These are phyloP conservation scores for Notolabrus celidotus DNA, from an alignment of 2,797 vertebrate species.

Conservation along the genomic window DNA sequence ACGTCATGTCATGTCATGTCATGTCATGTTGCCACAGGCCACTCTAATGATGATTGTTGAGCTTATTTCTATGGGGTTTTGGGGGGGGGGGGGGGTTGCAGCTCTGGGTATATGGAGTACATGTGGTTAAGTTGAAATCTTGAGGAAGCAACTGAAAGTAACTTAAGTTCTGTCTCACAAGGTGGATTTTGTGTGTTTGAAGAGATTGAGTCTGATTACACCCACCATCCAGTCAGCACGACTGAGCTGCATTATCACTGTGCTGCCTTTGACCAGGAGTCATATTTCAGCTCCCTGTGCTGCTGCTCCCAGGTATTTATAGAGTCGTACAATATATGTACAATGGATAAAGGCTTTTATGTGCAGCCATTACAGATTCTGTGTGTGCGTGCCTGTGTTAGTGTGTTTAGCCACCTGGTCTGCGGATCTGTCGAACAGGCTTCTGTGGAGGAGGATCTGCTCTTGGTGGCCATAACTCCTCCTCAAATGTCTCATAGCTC, in stretches of 20 bases:
- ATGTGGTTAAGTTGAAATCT: too few species aligned
- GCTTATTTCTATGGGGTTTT: too few species aligned
- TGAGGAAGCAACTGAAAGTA: too few species aligned
- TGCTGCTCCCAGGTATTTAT: constrained; percentile 68
- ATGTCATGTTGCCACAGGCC: too few species aligned
- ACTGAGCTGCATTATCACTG: constrained; percentile 52
- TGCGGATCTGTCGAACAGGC: constrained; percentile 73
- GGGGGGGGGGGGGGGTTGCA: too few species aligned
- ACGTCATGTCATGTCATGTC: too few species aligned
- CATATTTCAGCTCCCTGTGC: constrained; percentile 67
- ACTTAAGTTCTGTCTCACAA: constrained; percentile 16
- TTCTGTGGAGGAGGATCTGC: constrained; percentile 77
- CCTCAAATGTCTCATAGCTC: constrained; percentile 85
- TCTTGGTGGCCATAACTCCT: constrained; percentile 78
- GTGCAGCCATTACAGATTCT: constrained; percentile 38
- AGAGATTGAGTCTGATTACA: constrained; percentile 1
- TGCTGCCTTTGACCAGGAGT: constrained; percentile 54
- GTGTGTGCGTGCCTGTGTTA: constrained; percentile 10
- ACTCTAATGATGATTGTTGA: too few species aligned
- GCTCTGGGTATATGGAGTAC: too few species aligned
- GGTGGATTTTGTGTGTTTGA: constrained; percentile 15
- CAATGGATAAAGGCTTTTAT: constrained; percentile 39
- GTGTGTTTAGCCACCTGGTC: constrained; percentile 72
- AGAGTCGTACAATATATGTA: constrained; percentile 54
- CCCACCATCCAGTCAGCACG: constrained; percentile 26